A percentile compares a stretch with the other conserved stretches of the same genome.
These are phyloP conservation scores for Blera fallax DNA, from an alignment of 2,888 invertebrate genomes.

Conservation along the genomic window DNA sequence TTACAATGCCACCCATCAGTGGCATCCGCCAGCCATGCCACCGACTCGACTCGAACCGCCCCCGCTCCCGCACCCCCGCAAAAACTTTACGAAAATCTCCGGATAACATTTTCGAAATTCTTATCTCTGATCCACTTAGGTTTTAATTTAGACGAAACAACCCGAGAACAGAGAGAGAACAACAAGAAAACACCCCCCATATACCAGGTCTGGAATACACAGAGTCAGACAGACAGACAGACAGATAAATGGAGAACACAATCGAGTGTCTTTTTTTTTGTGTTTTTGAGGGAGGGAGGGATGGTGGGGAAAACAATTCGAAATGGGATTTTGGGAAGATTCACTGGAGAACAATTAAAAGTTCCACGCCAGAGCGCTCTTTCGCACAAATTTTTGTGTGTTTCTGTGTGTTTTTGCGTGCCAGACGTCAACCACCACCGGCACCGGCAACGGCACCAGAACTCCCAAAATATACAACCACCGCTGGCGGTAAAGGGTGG, in stretches of 20 bases:
- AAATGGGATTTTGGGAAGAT: background rate
- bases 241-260: slow-evolving; percentile 8
- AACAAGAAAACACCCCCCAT: background rate
- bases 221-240: background rate
- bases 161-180: background rate
- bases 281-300: too few species aligned
- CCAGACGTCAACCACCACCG: slow-evolving; percentile 34
- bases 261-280: slow-evolving; percentile 60
- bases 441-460: too few species aligned
- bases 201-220: background rate
- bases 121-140: slow-evolving; percentile 70
- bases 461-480: background rate
- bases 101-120: slow-evolving; percentile 67
- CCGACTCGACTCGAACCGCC: background rate
- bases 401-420: slow-evolving; percentile 61
- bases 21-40: background rate
- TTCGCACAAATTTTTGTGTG: slow-evolving; percentile 51
- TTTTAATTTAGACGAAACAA: slow-evolving; percentile 66
- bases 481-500: slow-evolving; percentile 6
- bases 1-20: slow-evolving; percentile 9
- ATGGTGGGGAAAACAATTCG: background rate
- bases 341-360: slow-evolving; percentile 69
- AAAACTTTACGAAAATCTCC: slow-evolving; percentile 54
- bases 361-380: slow-evolving; percentile 8
- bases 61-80: too few species aligned